A percentile compares a stretch with the other conserved stretches of the same genome.
phyloP scores from a whole-genome alignment of 2,888 invertebrate genomes.

The Lasioglossum vierecki region DNA sequence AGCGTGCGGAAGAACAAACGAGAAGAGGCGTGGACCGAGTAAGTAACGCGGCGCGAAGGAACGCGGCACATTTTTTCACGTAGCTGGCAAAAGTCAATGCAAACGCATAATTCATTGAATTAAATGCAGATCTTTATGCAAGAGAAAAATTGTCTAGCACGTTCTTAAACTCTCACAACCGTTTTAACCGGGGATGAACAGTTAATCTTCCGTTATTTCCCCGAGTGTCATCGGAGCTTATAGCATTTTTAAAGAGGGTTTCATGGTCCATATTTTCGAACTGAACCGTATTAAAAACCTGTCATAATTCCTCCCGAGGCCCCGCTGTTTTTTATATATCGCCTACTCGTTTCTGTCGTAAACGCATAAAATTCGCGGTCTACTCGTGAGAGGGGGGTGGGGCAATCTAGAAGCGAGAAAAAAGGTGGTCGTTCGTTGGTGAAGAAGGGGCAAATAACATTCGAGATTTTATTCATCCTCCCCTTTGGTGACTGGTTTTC shows the following conservation, averaged over 20 bases:
- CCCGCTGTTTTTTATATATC: not conserved
- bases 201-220: not conserved
- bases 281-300: not conserved
- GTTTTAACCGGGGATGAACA: not conserved
- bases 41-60: slow-evolving; percentile 46
- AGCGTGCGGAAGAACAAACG: not conserved
- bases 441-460: slow-evolving; percentile 29
- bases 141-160: not conserved
- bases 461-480: slow-evolving; percentile 32
- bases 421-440: not conserved
- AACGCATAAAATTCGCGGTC: not conserved
- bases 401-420: not conserved
- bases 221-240: not conserved
- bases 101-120: not conserved
- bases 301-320: not conserved
- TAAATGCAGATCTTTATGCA: not conserved
- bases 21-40: slow-evolving; percentile 31
- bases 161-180: not conserved
- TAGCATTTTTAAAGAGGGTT: not conserved
- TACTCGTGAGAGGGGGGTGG: not conserved
- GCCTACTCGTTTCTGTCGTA: not conserved
- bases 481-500: not conserved
- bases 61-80: slow-evolving; percentile 28
- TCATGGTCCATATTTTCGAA: not conserved
- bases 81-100: not conserved